Percentiles rank a stretch among this genome's conserved stretches.
Conservation (phyloP, 2,888 invertebrate species). For the Acanthosepion pharaonis region DNA sequence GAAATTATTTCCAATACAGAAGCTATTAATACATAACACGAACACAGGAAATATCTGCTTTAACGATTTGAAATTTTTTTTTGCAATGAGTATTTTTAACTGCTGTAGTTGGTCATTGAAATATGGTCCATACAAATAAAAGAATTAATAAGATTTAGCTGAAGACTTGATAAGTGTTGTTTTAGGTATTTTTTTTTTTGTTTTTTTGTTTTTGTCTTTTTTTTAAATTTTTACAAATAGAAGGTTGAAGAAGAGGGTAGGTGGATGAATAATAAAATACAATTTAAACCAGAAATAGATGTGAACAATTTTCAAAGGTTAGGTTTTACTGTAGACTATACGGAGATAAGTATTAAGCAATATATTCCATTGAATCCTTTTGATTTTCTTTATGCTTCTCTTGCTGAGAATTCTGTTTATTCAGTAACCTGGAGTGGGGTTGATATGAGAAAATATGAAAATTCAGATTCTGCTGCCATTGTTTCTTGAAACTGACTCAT, state of each 20-base stretch:
- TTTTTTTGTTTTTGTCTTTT: neutral
- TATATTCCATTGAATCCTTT: neutral
- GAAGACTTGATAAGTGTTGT: neutral
- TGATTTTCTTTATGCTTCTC: neutral
- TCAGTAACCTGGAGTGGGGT: neutral
- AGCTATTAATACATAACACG: neutral
- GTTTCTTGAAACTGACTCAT: constrained; percentile 5
- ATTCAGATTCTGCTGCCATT: constrained; percentile 33
- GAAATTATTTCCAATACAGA: neutral
- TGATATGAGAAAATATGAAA: constrained; percentile 33
- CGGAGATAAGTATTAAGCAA: neutral
- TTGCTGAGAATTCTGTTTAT: neutral
- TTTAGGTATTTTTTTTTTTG: neutral
- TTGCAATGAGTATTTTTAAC: constrained; percentile 20
- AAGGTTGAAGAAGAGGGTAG: neutral
- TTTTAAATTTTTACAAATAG: neutral
- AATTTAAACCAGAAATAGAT: constrained; percentile 6
- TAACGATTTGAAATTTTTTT: neutral
- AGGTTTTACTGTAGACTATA: neutral
- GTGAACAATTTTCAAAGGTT: neutral
- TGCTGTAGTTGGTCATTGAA: constrained; percentile 9
- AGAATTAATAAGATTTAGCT: neutral
- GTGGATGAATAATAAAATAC: neutral
- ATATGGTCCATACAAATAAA: neutral
- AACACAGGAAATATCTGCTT: neutral